Conservation (phyloP, 2,113 vertebrate genomes). For the Gila orcuttii region DNA sequence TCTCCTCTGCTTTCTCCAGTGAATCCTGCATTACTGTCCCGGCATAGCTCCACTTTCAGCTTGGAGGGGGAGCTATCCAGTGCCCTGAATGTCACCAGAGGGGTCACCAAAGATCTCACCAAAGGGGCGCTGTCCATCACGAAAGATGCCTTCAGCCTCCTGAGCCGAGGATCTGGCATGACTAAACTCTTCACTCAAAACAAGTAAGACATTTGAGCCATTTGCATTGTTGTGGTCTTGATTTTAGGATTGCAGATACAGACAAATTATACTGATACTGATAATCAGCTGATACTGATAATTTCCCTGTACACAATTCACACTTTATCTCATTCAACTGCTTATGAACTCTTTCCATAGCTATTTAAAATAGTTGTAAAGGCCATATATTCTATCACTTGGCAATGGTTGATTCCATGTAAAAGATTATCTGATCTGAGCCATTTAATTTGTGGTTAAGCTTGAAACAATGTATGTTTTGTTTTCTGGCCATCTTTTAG, state of each 20-base stretch:
- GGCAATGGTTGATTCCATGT: not conserved
- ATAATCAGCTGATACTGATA: not conserved
- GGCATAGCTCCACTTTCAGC: constrained; percentile 76
- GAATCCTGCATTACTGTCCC: constrained; percentile 61
- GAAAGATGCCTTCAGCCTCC: constrained; percentile 88
- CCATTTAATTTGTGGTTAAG: not conserved
- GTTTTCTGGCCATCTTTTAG: not conserved
- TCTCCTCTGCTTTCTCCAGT: constrained; percentile 66
- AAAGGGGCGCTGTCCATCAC: constrained; percentile 94
- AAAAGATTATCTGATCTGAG: not conserved
- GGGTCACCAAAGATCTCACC: constrained; percentile 91
- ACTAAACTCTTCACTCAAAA: constrained; percentile 85
- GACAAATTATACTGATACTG: not conserved
- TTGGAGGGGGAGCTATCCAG: constrained; percentile 89
- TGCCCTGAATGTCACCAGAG: constrained; percentile 89
- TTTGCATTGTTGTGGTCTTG: not conserved
- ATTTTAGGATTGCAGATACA: not conserved
- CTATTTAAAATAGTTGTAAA: not conserved
- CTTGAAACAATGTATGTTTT: not conserved
- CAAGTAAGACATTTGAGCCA: constrained; percentile 72
- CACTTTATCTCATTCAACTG: not conserved
- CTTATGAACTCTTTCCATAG: not conserved
- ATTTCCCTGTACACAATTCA: not conserved
- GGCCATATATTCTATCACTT: not conserved
- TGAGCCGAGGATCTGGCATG: constrained; percentile 89